phyloP scores from a whole-genome alignment of 2,888 invertebrate species.

The Latrodectus hesperus region DNA sequence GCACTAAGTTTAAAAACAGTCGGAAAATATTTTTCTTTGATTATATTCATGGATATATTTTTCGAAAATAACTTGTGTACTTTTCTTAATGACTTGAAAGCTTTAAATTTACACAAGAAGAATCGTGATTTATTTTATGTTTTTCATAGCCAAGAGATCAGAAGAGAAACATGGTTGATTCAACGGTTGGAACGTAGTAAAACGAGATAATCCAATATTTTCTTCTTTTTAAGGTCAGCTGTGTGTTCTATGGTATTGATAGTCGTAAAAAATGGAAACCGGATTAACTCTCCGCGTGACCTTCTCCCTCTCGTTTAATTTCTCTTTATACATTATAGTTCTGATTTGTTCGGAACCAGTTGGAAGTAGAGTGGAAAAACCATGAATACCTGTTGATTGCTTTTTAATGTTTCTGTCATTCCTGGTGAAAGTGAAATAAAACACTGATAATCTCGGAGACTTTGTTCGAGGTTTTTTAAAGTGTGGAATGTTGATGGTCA shows the following conservation, averaged over 20 bases:
- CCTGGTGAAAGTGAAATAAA: not conserved
- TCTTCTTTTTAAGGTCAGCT: conserved; percentile 45
- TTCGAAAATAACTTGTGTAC: too few species aligned
- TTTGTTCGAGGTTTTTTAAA: not conserved
- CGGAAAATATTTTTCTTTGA: too few species aligned
- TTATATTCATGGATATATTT: too few species aligned
- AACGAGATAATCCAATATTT: conserved; percentile 58
- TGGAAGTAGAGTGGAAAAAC: conserved; percentile 33
- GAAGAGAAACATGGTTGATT: too few species aligned
- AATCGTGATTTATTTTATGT: too few species aligned
- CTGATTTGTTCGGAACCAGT: conserved; percentile 49
- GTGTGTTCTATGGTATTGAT: not conserved
- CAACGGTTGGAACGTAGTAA: conserved; percentile 20
- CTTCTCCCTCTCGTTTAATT: not conserved
- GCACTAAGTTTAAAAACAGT: too few species aligned
- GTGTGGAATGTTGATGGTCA: not conserved
- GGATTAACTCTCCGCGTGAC: not conserved
- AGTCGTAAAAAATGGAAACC: not conserved
- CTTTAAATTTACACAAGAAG: too few species aligned
- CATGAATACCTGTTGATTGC: not conserved
- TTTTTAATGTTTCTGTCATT: not conserved
- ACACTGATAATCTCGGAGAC: not conserved
- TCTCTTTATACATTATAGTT: conserved; percentile 36
- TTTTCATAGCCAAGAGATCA: too few species aligned
- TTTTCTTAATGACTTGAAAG: too few species aligned